phyloP scores from a whole-genome alignment of 2,888 invertebrate species.

The Ophioninae sp. region DNA sequence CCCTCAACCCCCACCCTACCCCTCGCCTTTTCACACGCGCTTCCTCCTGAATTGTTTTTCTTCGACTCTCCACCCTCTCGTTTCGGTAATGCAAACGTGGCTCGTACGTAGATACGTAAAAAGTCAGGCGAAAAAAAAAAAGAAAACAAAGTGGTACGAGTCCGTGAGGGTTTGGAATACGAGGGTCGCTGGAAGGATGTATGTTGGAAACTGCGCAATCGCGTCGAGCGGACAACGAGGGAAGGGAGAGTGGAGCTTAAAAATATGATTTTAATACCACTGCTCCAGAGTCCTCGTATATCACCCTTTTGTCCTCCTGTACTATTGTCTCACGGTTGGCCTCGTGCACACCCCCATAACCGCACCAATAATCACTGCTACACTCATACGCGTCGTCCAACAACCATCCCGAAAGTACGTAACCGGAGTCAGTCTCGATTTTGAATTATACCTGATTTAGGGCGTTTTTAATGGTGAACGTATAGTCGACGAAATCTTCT shows the following conservation, averaged over 20 bases:
- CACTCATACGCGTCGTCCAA: not conserved
- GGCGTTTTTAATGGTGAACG: slow-evolving; percentile 25
- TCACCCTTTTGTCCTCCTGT: slow-evolving; percentile 79
- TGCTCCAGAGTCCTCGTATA: slow-evolving; percentile 76
- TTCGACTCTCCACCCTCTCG: slow-evolving; percentile 8
- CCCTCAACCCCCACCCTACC: not conserved
- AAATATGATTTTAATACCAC: slow-evolving; percentile 80
- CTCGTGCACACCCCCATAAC: slow-evolving; percentile 70
- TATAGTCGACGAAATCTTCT: slow-evolving; percentile 37
- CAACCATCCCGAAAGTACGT: slow-evolving; percentile 17
- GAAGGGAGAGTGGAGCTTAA: slow-evolving; percentile 71
- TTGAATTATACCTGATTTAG: not conserved
- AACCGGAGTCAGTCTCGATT: not conserved
- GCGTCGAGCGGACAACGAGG: slow-evolving; percentile 26
- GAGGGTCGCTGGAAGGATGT: slow-evolving; percentile 25
- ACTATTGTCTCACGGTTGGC: slow-evolving; percentile 77
- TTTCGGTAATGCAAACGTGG: slow-evolving; percentile 21
- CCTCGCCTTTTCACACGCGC: not conserved
- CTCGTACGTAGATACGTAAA: slow-evolving; percentile 33
- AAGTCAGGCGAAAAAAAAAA: slow-evolving; percentile 39
- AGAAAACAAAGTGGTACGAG: slow-evolving; percentile 32
- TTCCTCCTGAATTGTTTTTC: slow-evolving; percentile 10
- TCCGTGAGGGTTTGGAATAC: slow-evolving; percentile 18
- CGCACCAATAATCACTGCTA: slow-evolving; percentile 48
- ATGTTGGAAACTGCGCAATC: not conserved